Percentiles rank a stretch among this genome's conserved stretches.
phyloP scores from a whole-genome alignment of 2,888 invertebrate species.

The Papilio demoleus region DNA sequence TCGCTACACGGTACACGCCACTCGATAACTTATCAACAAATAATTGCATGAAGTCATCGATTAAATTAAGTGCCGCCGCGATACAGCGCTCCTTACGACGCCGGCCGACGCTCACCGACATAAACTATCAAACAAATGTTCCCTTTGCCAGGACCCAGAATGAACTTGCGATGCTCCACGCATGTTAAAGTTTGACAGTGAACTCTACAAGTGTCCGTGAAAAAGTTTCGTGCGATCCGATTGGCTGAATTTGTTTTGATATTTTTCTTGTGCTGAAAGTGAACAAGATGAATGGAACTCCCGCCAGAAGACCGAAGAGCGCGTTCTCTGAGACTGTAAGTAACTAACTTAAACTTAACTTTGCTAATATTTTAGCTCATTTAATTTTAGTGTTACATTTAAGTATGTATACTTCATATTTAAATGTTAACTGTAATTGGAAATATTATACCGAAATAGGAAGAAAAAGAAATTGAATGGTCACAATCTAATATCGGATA shows the following conservation, averaged over 20 bases:
- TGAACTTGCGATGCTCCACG: slow-evolving; percentile 51
- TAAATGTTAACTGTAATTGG: neutral
- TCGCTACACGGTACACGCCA: slow-evolving; percentile 49
- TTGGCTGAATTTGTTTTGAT: slow-evolving; percentile 69
- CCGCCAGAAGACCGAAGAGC: slow-evolving; percentile 76
- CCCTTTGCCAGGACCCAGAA: slow-evolving; percentile 44
- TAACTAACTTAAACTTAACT: slow-evolving; percentile 33
- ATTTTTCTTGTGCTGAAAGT: slow-evolving; percentile 49
- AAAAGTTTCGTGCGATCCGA: slow-evolving; percentile 71
- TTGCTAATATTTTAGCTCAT: neutral
- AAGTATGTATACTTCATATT: neutral
- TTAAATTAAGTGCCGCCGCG: slow-evolving; percentile 65
- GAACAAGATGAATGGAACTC: slow-evolving; percentile 79
- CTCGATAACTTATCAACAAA: slow-evolving; percentile 79
- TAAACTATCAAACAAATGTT: slow-evolving; percentile 43
- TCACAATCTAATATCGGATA: slow-evolving; percentile 32
- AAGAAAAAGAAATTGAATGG: slow-evolving; percentile 28
- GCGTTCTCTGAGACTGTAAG: slow-evolving; percentile 79
- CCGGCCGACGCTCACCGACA: slow-evolving; percentile 40
- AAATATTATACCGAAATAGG: slow-evolving; percentile 1
- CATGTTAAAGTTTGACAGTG: slow-evolving; percentile 66
- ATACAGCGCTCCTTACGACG: slow-evolving; percentile 43
- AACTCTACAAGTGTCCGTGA: slow-evolving; percentile 77
- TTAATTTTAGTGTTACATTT: neutral
- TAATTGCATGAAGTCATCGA: slow-evolving; percentile 81